Evolutionary conservation across 2,797 vertebrate species (phyloP), one percentile per base, ranked within the genome.

Genomic region (Podarcis siculus): DNA sequence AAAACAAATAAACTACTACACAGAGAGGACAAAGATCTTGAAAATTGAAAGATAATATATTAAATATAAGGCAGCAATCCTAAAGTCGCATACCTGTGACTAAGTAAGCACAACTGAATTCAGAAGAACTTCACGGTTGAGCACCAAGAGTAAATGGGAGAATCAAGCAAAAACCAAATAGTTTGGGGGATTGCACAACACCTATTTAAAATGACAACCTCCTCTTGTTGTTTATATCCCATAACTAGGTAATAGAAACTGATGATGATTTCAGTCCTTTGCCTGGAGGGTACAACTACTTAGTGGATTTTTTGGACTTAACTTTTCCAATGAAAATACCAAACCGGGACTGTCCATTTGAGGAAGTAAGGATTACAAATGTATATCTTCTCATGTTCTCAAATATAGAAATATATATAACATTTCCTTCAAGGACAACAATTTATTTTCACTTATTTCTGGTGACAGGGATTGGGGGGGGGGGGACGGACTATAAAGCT

Each of bases 301-400:
- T 98, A 81, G 97, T 98, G 94, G 98, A 98, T 92, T 98, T 98
- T 89, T 83, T 94, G 86, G 97, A 97, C 87, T 94, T 97, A 79
- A 96, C 97, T 0, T 98, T 98, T 89, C 97, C 97, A n/a, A 78
- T 79, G 35, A 66, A 92, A 69, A 96, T 97, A 77, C 97, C 97
- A 4, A 87, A 90, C 71, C 95, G 97, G 92, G 95, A 97, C 1
- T 42, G 9, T 76, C 30, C 79, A 17, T 87, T 75, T 76, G 79
- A 82, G 8, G 86, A 87, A 35, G 86, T 82, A 82, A 87, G 37
- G 23, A 66, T 64, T 76, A 17, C 3, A 66, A 64, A 73, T 30
- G 12, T 37, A 17, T 67, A 49, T 15, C 17, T 8, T 78, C 37
- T 37, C 97, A 97, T 79, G 21, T 92, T 21, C 97, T 96, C 21